Base-by-base conservation (phyloP, 2,888 invertebrate genomes). In the Sphaeridia pumilis region DNA sequence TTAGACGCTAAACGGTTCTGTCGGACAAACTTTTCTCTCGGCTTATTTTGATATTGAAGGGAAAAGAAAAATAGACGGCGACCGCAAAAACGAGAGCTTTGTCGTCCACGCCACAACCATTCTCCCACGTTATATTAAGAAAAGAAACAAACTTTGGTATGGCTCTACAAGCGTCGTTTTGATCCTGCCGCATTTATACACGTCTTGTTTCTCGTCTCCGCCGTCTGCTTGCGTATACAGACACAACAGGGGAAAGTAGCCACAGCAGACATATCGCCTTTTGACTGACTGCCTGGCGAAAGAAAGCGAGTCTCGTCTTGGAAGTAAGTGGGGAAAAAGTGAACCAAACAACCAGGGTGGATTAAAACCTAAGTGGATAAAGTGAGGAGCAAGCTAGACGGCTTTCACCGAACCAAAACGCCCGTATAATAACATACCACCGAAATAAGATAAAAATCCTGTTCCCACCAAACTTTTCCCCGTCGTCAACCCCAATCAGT, bases 291-390 rank as follows among this genome's bases (percentile, higher is more conserved):
- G n/a, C n/a, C n/a, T n/a, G n/a, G n/a, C n/a, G n/a, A n/a, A n/a
- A 38, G 38, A 38, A 5, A 20, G 38, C 20, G 5, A 14, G 7
- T 31, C 14, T 31, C 31, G 31, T 10, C 14, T 10, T 7, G 14
- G 14, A 14, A 31, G 31, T 10, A 31, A 31, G 31, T 31, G 10
- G 38, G 7, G 38, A 17, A 20, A 38, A 38, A 38, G 17, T 17
- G 17, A 20, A 38, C n/a, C 12, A 38, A 20, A 38, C 31, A 20
- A 38, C 4, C 17, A 38, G 38, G 31, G 31, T 31, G 31, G 38
- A 38, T 38, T 38, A 38, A 38, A 38, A 17, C 38, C 20, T 38
- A 38, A 38, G 38, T 38, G 38, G 38, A 38, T 38, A 38, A 38
- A 7, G 38, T 38, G 17, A 14, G 20, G 38, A 38, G 31, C 7